phyloP scores from a whole-genome alignment of 2,888 invertebrate species.

The Deladenus siricidicola region DNA sequence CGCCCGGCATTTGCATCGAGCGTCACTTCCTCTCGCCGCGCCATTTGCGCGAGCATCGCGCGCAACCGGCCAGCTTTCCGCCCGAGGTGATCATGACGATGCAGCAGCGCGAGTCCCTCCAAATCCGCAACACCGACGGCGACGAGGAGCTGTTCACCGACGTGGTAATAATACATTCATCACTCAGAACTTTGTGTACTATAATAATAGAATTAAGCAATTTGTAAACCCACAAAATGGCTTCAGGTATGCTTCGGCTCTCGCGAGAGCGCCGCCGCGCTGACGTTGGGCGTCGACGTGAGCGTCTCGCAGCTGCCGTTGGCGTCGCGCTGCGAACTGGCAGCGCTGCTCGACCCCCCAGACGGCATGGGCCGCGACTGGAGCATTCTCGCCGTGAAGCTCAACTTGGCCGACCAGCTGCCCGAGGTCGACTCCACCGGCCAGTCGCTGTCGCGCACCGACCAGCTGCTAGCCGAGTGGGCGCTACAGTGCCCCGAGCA shows the following conservation, averaged over 20 bases:
- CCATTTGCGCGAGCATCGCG: conserved; percentile 39
- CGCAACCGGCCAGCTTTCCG: conserved; percentile 38
- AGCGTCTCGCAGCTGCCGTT: conserved; percentile 62
- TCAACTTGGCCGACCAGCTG: conserved; percentile 60
- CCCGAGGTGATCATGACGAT: conserved; percentile 55
- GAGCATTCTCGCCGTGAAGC: conserved; percentile 59
- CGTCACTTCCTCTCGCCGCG: conserved; percentile 63
- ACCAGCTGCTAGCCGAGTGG: conserved; percentile 59
- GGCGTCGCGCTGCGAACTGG: conserved; percentile 59
- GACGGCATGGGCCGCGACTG: conserved; percentile 60
- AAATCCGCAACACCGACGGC: conserved; percentile 57
- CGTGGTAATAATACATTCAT: conserved; percentile 52
- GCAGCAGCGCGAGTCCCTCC: conserved; percentile 53
- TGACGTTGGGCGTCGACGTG: conserved; percentile 61
- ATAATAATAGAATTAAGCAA: background rate
- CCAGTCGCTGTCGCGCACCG: conserved; percentile 54
- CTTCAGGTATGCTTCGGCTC: conserved; percentile 59
- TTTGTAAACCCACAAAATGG: background rate
- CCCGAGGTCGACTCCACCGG: conserved; percentile 56
- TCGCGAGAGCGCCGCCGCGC: conserved; percentile 56
- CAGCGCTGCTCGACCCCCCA: conserved; percentile 57
- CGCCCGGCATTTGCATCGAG: conserved; percentile 65
- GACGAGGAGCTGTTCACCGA: conserved; percentile 60
- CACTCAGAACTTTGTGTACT: too few species aligned
- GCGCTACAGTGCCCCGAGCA: conserved; percentile 53